Percentiles rank a stretch among this genome's conserved stretches.
These are phyloP conservation scores for Dallia pectoralis DNA, from an alignment of 2,797 vertebrate genomes.

Conservation along the genomic window DNA sequence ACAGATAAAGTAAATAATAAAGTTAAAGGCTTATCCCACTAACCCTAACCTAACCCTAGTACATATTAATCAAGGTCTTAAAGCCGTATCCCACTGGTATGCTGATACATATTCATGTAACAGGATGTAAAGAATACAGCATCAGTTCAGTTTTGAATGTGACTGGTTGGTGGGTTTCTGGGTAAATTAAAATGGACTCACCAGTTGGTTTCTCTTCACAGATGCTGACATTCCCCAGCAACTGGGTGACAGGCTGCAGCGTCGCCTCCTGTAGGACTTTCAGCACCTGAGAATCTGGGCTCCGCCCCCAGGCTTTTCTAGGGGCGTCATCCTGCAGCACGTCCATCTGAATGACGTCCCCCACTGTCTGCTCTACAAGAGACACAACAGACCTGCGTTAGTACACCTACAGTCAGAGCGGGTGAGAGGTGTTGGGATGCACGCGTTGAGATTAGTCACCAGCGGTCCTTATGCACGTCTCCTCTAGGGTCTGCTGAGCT, in stretches of 20 bases:
- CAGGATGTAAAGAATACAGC: not conserved
- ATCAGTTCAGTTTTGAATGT: too few relatives aligned
- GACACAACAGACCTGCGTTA: not conserved
- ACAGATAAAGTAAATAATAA: too few relatives aligned
- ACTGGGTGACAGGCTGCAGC: constrained; percentile 78
- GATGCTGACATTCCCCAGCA: constrained; percentile 66
- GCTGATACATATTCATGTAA: too few relatives aligned
- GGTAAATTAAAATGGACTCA: constrained; percentile 1
- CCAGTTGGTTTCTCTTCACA: constrained; percentile 33
- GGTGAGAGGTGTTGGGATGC: not conserved
- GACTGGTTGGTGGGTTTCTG: not conserved
- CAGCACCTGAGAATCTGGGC: constrained; percentile 80
- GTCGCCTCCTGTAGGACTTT: constrained; percentile 85
- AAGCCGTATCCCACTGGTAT: too few relatives aligned
- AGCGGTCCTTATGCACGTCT: constrained; percentile 56
- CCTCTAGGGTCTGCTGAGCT: constrained; percentile 72
- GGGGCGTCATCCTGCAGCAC: constrained; percentile 72
- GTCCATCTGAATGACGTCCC: constrained; percentile 81
- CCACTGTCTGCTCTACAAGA: constrained; percentile 76
- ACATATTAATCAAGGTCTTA: too few relatives aligned
- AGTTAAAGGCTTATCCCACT: too few relatives aligned
- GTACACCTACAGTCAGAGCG: not conserved
- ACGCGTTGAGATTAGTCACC: not conserved
- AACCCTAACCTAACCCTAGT: too few relatives aligned
- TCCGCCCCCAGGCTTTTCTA: constrained; percentile 84